Conservation (phyloP, 2,797 vertebrate genomes). For the Echiichthys vipera region DNA sequence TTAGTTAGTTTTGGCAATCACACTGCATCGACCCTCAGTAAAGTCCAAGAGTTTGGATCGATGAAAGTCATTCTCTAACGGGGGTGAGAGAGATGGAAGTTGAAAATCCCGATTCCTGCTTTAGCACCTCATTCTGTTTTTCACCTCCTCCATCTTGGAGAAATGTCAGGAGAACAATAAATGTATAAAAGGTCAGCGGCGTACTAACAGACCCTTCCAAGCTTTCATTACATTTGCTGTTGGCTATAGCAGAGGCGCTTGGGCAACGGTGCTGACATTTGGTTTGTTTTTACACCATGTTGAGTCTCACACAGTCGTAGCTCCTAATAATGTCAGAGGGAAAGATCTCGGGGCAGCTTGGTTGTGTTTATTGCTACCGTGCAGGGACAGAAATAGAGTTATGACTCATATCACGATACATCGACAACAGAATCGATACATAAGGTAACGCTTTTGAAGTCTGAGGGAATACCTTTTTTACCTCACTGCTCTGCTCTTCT, state of each 20-base stretch:
- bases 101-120: conserved; percentile 75
- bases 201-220: conserved; percentile 85
- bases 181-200: conserved; percentile 83
- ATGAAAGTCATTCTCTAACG: conserved; percentile 83
- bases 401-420: conserved; percentile 64
- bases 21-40: conserved; percentile 74
- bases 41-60: conserved; percentile 79
- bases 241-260: conserved; percentile 74
- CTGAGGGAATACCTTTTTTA: conserved; percentile 29
- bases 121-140: conserved; percentile 76
- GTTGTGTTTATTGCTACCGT: conserved; percentile 81
- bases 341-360: conserved; percentile 76
- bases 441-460: conserved; percentile 42
- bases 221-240: conserved; percentile 85
- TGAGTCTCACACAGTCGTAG: conserved; percentile 80
- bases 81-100: conserved; percentile 50
- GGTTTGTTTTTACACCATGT: conserved; percentile 87
- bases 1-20: conserved; percentile 83
- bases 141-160: conserved; percentile 78
- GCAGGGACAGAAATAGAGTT: conserved; percentile 60
- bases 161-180: conserved; percentile 88
- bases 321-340: conserved; percentile 86
- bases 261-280: conserved; percentile 84
- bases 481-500: conserved; percentile 19
- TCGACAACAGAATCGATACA: conserved; percentile 76